Base-by-base conservation (phyloP, 2,888 invertebrate species). In the Rhamphomyia laevipes region DNA sequence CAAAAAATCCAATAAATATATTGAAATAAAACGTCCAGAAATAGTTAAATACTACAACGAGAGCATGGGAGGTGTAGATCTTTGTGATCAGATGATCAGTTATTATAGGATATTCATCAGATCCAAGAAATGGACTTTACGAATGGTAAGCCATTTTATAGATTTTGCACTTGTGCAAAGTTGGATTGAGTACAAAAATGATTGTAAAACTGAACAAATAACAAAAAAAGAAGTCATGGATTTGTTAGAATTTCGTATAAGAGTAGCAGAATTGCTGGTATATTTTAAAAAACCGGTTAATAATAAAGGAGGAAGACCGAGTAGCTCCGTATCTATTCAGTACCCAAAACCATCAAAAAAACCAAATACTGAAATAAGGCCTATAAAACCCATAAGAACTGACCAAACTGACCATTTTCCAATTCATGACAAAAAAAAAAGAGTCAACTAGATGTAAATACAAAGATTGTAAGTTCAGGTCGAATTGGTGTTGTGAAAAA, bases 31-130 rank as follows among this genome's bases (percentile, higher is more conserved):
- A 31, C 49, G 57, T 41, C 57, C 59, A 17, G 54, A 58, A 53
- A 54, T 57, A 17, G 53, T 60, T 21, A 52, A 51, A 49, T 5
- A 43, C 16, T 51, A 60, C 44, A 63, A 63, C 46, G 43, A 49
- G 27, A 46, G 51, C 27, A 63, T 61, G 62, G 61, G 62, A 12
- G 62, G 59, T 12, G 60, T 61, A 5, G 61, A 62, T 51, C 54
- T 58, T 43, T 21, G 57, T 12, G 58, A 61, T 51, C 55, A 58
- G 50, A 53, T 61, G 43, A 52, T 61, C 7, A 56, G 51, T n/a
- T 48, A 59, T 23, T 62, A 61, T 47, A 15, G 59, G 38, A 56
- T 55, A 16, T 56, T 51, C 47, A 57, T 61, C 40, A 48, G 57
- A 15, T 56, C 56, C 21, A 52, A 45, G 38, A 58, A 60, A 46